Conservation (phyloP, 2,113 vertebrate genomes). For the Sorex araneus region DNA sequence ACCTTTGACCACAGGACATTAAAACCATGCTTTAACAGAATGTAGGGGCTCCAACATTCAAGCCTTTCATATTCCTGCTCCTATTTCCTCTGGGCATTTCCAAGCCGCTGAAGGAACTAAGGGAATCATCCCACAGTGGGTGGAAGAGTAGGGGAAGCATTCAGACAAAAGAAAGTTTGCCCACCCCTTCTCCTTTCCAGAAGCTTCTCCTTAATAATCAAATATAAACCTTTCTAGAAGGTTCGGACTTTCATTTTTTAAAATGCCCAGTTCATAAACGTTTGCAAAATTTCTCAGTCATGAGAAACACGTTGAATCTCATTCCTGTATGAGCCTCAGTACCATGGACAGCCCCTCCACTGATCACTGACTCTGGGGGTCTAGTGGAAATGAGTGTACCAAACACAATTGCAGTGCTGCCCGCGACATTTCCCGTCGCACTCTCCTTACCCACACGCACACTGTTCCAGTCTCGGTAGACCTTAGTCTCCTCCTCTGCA, state of each 20-base stretch:
- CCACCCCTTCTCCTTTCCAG: not conserved
- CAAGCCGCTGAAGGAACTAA: not conserved
- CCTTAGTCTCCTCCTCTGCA: not conserved
- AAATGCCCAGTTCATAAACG: not conserved
- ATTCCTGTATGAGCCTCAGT: not conserved
- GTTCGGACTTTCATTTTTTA: too few species aligned
- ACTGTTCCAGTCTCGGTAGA: not conserved
- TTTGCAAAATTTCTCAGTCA: not conserved
- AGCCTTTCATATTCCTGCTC: not conserved
- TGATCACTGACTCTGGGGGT: not conserved
- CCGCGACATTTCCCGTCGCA: too few species aligned
- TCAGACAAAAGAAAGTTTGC: not conserved
- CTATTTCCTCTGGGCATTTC: not conserved
- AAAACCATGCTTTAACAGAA: not conserved
- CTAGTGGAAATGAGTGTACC: not conserved
- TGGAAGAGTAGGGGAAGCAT: not conserved
- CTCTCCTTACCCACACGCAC: too few species aligned
- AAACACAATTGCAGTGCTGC: not conserved
- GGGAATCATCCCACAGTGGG: not conserved
- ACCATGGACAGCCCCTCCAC: not conserved
- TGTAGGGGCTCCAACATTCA: rapidly evolving
- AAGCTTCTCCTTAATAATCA: not conserved
- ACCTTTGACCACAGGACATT: too few species aligned
- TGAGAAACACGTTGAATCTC: too few species aligned
- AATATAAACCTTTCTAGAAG: not conserved